Percentiles rank a stretch among this genome's conserved stretches.
These are phyloP conservation scores for Trididemnum nubilum DNA, from an alignment of 23 tunicate species.

Conservation along the genomic window DNA sequence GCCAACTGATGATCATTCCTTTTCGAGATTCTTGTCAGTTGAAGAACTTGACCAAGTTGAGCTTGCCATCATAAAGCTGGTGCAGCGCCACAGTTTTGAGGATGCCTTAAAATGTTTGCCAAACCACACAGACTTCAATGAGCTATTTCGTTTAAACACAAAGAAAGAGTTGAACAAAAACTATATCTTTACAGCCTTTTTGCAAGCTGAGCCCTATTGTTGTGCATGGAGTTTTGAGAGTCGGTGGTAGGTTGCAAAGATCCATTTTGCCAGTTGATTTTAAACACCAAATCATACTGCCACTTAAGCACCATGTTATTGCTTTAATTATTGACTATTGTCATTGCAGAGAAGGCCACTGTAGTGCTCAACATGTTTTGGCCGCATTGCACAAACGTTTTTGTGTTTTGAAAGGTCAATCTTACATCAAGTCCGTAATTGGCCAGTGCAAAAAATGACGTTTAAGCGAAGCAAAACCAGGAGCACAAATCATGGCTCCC, in stretches of 20 bases:
- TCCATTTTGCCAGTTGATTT: neutral
- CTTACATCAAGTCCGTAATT: neutral
- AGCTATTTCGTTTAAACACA: neutral
- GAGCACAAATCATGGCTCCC: conserved; percentile 38
- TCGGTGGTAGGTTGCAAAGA: neutral
- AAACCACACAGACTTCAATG: neutral
- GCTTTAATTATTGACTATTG: neutral
- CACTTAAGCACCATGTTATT: neutral
- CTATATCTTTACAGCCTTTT: too few relatives aligned
- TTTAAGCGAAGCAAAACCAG: conserved; percentile 17
- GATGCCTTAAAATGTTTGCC: neutral
- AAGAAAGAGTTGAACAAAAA: neutral
- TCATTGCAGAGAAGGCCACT: conserved; percentile 30
- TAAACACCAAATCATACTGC: neutral
- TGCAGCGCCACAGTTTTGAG: conserved; percentile 19
- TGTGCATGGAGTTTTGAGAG: neutral
- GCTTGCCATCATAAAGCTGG: conserved; percentile 18
- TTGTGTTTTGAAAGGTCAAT: neutral
- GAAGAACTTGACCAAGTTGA: conserved; percentile 22
- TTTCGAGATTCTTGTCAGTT: neutral
- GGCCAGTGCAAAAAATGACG: neutral
- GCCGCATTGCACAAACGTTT: neutral
- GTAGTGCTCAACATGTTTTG: conserved; percentile 15
- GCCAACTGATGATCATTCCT: neutral
- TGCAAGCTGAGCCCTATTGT: neutral